Evolutionary conservation across 2,888 invertebrate genomes (phyloP), one percentile per base, ranked within the genome.

Genomic region (Oxyscelio sp.): DNA sequence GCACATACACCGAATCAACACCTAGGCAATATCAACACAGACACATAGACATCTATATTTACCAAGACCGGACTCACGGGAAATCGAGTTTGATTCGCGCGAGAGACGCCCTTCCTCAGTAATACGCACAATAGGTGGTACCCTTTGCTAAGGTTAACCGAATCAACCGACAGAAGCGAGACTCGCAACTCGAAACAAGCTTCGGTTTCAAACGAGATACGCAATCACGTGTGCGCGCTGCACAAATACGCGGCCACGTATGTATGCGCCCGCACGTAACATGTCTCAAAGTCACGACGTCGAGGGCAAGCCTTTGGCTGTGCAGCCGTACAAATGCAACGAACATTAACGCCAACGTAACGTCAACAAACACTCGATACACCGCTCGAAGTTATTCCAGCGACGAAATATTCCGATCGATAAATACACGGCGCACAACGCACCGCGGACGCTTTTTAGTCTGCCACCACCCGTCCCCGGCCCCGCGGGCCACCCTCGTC

Each of bases 341-440:
- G 52, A 21, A 11, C 78, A 61, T 78, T 52, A 68, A 19, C 27
- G 71, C n/a, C 38, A 19, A 22, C 59, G 71, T 24, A 38, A 50
- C 75, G 68, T 68, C 77, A 78, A 79, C 59, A 70, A 78, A 78
- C 43, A 68, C 54, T 78, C 78, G 40, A 78, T 78, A 78, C 58
- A 52, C 63, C 79, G 79, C 70, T 79, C 79, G 43, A 75, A 68
- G 68, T 59, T 21, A 34, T 48, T 34, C 13, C 27, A 22, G 52
- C 52, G 50, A 61, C 50, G 74, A 58, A 65, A 65, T 19, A 73
- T 58, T 52, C 50, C 68, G 70, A 61, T 78, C 78, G 66, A 78
- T 78, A 61, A 71, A 58, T 38, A 63, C 59, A 59, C 78, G 43
- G 58, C 70, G 70, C 68, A 40, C 59, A 19, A 77, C 77, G 68